A percentile compares a stretch with the other conserved stretches of the same genome.
These are phyloP conservation scores for Zoroaster sp. DNA, from an alignment of 53 echinoderm and acorn worm species.

Conservation along the genomic window DNA sequence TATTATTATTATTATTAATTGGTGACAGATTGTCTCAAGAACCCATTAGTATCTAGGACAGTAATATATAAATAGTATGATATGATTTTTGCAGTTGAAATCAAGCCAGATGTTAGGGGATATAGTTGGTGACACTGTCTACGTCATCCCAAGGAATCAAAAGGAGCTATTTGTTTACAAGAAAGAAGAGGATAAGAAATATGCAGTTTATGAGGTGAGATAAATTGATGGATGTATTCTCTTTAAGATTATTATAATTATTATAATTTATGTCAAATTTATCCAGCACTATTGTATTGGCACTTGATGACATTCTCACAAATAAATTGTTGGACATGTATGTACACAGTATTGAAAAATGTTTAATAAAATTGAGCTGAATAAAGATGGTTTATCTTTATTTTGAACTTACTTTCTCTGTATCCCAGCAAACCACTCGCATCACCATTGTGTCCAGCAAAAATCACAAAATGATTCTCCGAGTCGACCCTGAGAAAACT, in stretches of 20 bases:
- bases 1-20: too few relatives aligned
- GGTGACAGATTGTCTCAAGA: too few relatives aligned
- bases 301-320: too few relatives aligned
- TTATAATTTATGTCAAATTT: too few relatives aligned
- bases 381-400: too few relatives aligned
- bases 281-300: too few relatives aligned
- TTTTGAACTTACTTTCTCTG: not conserved
- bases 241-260: too few relatives aligned
- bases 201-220: constrained; percentile 88
- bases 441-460: constrained; percentile 79
- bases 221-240: not conserved
- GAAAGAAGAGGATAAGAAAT: constrained; percentile 74
- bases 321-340: too few relatives aligned
- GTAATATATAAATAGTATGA: too few relatives aligned
- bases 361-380: too few relatives aligned
- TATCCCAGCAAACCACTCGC: constrained; percentile 76
- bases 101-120: constrained; percentile 78
- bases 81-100: constrained; percentile 76
- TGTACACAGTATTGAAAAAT: too few relatives aligned
- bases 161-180: constrained; percentile 64
- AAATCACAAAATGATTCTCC: constrained; percentile 77
- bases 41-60: too few relatives aligned
- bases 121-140: constrained; percentile 63
- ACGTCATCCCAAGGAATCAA: constrained; percentile 68
- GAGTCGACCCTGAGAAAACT: constrained; percentile 85